These are phyloP conservation scores for Orientallactaga sibirica DNA, from an alignment of 2,797 vertebrate genomes.

Conservation along the genomic window DNA sequence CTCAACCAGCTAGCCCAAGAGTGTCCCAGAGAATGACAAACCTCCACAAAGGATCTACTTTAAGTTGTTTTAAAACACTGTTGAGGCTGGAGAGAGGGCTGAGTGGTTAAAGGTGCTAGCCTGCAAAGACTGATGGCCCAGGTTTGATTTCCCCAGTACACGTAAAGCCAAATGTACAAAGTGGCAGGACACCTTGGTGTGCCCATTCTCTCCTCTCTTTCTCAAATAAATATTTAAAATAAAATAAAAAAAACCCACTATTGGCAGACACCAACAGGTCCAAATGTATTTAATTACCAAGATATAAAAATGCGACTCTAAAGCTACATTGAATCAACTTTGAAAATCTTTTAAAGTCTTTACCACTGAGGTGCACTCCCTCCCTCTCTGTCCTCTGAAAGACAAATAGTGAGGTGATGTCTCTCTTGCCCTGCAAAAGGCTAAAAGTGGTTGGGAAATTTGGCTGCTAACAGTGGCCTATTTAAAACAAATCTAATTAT, in stretches of 20 bases:
- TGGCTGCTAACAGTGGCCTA: constrained; percentile 39
- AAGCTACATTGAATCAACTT: constrained; percentile 27
- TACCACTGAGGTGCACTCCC: not conserved
- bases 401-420: constrained; percentile 25
- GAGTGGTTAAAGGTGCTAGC: too few relatives aligned
- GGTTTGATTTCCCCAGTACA: too few relatives aligned
- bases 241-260: not conserved
- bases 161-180: too few relatives aligned
- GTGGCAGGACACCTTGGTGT: too few relatives aligned
- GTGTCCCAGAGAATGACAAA: not conserved
- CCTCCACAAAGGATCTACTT: not conserved
- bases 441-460: constrained; percentile 35
- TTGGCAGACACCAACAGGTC: not conserved
- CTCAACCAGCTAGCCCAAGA: not conserved
- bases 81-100: too few relatives aligned
- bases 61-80: not conserved
- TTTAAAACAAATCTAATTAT: constrained; percentile 61
- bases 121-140: too few relatives aligned
- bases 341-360: constrained; percentile 19
- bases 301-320: constrained; percentile 35
- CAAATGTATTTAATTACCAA: constrained; percentile 43
- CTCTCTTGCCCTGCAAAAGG: constrained; percentile 51
- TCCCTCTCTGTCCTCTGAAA: not conserved
- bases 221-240: too few relatives aligned
- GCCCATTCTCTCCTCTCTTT: too few relatives aligned